Conservation (phyloP, 1,140 invertebrate genomes). For the Platorchestia sp. region DNA sequence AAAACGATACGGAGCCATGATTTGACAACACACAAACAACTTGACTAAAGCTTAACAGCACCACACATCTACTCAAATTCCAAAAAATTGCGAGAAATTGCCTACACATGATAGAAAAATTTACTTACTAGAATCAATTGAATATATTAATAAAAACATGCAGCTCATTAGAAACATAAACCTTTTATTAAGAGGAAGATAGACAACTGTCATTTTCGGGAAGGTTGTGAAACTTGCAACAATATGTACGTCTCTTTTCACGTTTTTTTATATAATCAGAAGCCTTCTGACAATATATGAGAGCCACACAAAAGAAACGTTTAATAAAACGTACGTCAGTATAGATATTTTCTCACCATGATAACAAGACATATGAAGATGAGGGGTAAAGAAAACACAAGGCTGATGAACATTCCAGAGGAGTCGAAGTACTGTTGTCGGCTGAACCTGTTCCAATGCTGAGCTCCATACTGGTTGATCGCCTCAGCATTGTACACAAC, state of each 20-base stretch:
- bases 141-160: background rate
- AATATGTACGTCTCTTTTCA: background rate
- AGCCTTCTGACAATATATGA: too few species aligned
- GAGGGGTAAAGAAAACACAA: slow-evolving; percentile 91
- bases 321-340: background rate
- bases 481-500: slow-evolving; percentile 89
- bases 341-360: slow-evolving; percentile 81
- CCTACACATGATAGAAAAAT: background rate
- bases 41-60: background rate
- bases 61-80: background rate
- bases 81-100: background rate
- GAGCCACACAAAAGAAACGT: too few species aligned
- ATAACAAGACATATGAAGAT: slow-evolving; percentile 92
- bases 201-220: background rate
- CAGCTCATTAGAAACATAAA: background rate
- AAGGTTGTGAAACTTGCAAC: background rate
- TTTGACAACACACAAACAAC: background rate
- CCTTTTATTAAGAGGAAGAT: background rate
- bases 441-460: slow-evolving; percentile 87
- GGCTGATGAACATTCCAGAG: slow-evolving; percentile 91
- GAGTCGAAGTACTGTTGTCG: slow-evolving; percentile 94
- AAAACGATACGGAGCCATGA: background rate
- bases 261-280: too few species aligned
- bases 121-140: background rate
- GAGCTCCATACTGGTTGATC: slow-evolving; percentile 87